phyloP scores from a whole-genome alignment of 1,140 invertebrate species.

The Mizuhopecten yessoensis region DNA sequence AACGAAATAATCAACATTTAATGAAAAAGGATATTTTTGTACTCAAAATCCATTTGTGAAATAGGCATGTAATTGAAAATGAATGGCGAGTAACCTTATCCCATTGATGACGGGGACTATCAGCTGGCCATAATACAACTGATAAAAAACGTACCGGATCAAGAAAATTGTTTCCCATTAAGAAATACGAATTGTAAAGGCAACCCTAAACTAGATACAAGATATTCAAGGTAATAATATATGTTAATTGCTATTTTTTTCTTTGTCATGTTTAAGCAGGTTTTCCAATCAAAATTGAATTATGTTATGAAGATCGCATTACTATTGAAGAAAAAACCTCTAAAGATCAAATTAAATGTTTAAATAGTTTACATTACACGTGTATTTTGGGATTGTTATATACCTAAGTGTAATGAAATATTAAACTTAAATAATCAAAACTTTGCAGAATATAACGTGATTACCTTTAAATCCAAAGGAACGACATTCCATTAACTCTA shows the following conservation, averaged over 20 bases:
- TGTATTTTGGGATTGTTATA: neutral
- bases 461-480: neutral
- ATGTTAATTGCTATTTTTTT: neutral
- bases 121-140: neutral
- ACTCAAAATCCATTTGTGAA: neutral
- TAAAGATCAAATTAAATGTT: neutral
- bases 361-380: neutral
- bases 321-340: neutral
- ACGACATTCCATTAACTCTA: too few relatives aligned
- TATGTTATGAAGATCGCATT: neutral
- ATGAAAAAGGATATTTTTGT: constrained; percentile 7
- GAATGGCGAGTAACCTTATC: neutral
- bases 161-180: constrained; percentile 30
- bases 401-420: neutral
- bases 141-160: neutral
- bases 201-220: neutral
- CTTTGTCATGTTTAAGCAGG: neutral
- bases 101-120: neutral
- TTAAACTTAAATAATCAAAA: neutral
- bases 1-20: neutral
- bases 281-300: neutral
- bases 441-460: neutral
- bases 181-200: neutral
- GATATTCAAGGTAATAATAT: neutral
- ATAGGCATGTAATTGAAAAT: neutral